Evolutionary conservation across 2,113 vertebrate species (phyloP), one percentile per base, ranked within the genome.

Genomic region (Ptilorrhoa leucosticta): DNA sequence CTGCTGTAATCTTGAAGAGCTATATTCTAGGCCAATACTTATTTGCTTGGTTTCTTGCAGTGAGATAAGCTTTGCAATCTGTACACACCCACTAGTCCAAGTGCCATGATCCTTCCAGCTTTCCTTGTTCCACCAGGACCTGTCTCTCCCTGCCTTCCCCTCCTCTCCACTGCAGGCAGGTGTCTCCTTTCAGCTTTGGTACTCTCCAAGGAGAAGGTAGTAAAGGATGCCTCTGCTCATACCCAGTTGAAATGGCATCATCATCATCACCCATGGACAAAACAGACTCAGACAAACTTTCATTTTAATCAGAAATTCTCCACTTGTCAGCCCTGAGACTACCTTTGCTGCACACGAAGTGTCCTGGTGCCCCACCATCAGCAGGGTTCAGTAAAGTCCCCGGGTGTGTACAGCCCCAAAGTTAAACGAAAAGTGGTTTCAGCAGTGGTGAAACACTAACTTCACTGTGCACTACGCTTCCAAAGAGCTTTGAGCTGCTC

Each of bases 311-410:
- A 80, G 70, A 72, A 79, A 76, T 77, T 53, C 63, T 57, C 45
- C 39, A 20, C 22, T 27, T 7, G 2, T 26, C 66, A 85, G 31
- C 40, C n/a, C 58, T 68, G 45, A n/a, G 69, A 48, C 19, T 37
- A 50, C 17, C 16, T n/a, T 40, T 5, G 1, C 5, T 44, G 64
- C 54, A 1, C 3, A 47, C 0, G 0, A 37, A 51, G 51, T 47
- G 37, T 21, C 37, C 37, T 51, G 56, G 39, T 58, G 47, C 37
- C 72, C 48, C 53, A 44, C 2, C 40, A 72, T 2, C 44, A 77
- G 2, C 42, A 57, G 3, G 6, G 37, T 40, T 48, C 5, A 13
- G 26, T 22, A 2, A 64, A 53, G 63, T 13, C 10, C 3, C 0
- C 1, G 8, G 24, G 23, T 42, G 7, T 5, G 11, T 13, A 47